Base-by-base conservation (phyloP, 2,888 invertebrate genomes). In the Lomographa bimaculata region DNA sequence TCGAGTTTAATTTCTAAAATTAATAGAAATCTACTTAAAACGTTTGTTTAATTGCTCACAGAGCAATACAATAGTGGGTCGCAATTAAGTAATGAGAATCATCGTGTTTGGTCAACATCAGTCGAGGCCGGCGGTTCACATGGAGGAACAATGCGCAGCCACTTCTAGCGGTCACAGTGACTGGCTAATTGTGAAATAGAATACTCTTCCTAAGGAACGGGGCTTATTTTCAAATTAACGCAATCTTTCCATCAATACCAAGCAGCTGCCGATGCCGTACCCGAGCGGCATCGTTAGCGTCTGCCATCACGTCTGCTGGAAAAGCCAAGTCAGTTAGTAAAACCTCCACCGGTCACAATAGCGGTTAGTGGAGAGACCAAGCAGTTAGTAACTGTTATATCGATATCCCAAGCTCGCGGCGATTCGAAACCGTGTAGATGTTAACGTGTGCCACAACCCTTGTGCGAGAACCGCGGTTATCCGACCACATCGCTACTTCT, bases 51-150 rank as follows among this genome's bases (percentile, higher is more conserved):
- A 79, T 81, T 83, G 71, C 67, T 61, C 61, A 67, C 67, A 66
- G 61, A 65, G 44, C 48, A 63, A 78, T 75, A 87, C 86, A 86
- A 87, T 86, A 69, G 86, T 66, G 54, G 61, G 59, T 61, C 50
- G 71, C 77, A 85, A 84, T 86, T 86, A 84, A 79, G 78, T 80
- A 84, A 85, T 85, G 85, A 71, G 83, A 86, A 84, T 75, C 71
- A 60, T 66, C 61, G 66, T 65, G 71, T 69, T 76, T 73, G 73
- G 73, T 74, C 76, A 77, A 74, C 78, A 73, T 74, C 71, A 78
- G 63, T 64, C 58, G 70, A 69, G 66, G 60, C 73, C 71, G 73
- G 55, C 50, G 56, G 69, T 81, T 83, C 83, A 68, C 82, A 79
- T 72, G 68, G 54, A 55, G 16, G 48, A 66, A 75, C 72, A 74